Evolutionary conservation across 2,888 invertebrate species (phyloP), one percentile per base, ranked within the genome.

Genomic region (Salticus scenicus): DNA sequence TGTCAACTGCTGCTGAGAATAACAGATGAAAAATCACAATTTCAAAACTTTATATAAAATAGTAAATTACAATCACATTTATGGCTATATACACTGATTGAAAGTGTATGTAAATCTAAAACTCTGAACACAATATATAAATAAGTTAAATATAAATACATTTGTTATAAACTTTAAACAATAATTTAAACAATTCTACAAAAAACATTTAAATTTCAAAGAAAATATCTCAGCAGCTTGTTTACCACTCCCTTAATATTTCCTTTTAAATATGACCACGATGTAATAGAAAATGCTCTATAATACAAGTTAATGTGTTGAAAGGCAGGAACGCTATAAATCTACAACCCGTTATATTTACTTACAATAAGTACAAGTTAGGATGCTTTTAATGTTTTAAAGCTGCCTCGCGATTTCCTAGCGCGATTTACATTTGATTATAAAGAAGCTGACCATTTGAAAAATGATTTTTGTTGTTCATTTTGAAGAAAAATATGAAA

Each of bases 351-450:
- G 83, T 83, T 17, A 64, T 80, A 73, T 72, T 77, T 83, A 82
- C 75, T 82, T 82, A 83, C 83, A 83, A 73, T 83, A 83, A 83
- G 83, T 83, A 83, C 83, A 83, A 77, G 83, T 73, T 83, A 83
- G 33, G 41, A 64, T 74, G 31, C 66, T 14, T 66, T 63, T 31
- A 30, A 31, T 63, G 20, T 57, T 83, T 73, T 71, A 82, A 73
- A 83, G 83, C 83, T 83, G 83, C 83, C 83, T 77, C 73, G 77
- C 83, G 67, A 77, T 64, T 75, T 57, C 20, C 37, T 33, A 74
- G 57, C 70, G 74, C 67, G 72, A 57, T 74, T 30, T 75, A 10
- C 37, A 37, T 75, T 82, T 70, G 41, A 27, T 12, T 57, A 51
- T 77, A 24, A n/a, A n/a, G n/a, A n/a, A n/a, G n/a, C n/a, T n/a